Evolutionary conservation across 2,113 vertebrate genomes (phyloP).

Genomic region (Balaeniceps rex): DNA sequence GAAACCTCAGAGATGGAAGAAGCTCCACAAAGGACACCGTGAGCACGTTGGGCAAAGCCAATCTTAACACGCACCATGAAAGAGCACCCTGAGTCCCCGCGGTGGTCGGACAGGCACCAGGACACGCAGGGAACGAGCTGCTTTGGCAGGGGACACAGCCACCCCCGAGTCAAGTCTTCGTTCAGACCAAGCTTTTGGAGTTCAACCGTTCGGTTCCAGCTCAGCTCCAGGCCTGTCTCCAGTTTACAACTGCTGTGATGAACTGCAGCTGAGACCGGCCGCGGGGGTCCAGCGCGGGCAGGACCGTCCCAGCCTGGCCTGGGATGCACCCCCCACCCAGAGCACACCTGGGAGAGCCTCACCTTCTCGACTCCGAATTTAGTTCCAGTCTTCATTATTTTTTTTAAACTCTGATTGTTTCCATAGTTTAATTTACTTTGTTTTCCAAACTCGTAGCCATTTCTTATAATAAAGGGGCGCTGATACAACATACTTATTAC

Average conservation of each 20-base stretch:
- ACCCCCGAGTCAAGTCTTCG: rapidly evolving
- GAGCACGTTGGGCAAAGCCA: no score
- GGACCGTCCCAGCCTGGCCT: neutral
- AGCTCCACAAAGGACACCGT: neutral
- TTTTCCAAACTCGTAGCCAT: neutral
- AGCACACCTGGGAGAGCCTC: neutral
- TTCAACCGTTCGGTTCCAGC: neutral
- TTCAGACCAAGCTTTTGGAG: neutral
- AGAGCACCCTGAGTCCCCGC: neutral
- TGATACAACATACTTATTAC: constrained; percentile 25
- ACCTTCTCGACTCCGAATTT: rapidly evolving
- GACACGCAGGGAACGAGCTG: neutral
- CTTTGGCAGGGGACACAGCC: neutral
- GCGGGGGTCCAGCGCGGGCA: neutral
- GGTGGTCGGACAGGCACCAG: neutral
- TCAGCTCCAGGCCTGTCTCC: no score
- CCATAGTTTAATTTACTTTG: neutral
- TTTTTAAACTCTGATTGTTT: neutral
- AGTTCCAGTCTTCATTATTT: neutral
- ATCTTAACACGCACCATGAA: rapidly evolving
- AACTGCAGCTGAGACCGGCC: neutral
- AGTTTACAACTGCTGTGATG: neutral
- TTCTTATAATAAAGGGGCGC: neutral
- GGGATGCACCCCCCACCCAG: neutral
- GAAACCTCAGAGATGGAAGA: neutral